Base-by-base conservation (phyloP, 2,888 invertebrate species). In the Habroteleia sp. region DNA sequence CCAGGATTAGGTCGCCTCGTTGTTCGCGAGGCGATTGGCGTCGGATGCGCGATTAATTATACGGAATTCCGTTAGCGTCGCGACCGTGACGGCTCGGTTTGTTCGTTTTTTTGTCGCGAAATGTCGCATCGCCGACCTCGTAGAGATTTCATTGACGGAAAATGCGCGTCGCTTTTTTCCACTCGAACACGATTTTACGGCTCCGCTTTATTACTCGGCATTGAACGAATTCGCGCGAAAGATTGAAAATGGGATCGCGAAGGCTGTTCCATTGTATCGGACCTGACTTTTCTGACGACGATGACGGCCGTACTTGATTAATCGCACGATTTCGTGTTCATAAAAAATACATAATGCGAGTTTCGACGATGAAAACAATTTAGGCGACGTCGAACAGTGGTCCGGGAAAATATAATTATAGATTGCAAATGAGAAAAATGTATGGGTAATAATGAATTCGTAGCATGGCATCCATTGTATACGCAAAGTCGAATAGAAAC, bases 31-130 rank as follows among this genome's bases (percentile, higher is more conserved):
- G n/a, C n/a, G 25, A 25, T 25, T 25, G 5, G 4, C 4, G 44
- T 48, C 39, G 16, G 20, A 33, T 52, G 17, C 54, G 41, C 56
- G 41, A 56, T 63, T 63, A 63, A 72, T 63, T 71, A 54, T 46
- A 27, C 42, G 41, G 33, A 33, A 46, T 71, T 62, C 60, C 60
- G 60, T 60, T 52, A 37, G 13, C 17, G 11, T 66, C 39, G 42
- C 52, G 33, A 52, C 65, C 52, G 35, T 27, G 39, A 44, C 44
- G 31, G 3, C 1, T 17, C 44, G 42, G 60, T 41, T 20, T 16
- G 17, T 14, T 31, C 10, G 17, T 11, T 48, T 50, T 62, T 58
- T 44, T 10, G 23, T 25, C 23, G 33, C 35, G 8, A 37, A 44
- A 23, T 37, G 16, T 37, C 17, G 44, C 23, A 20, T 25, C 39